A percentile compares a stretch with the other conserved stretches of the same genome.
These are phyloP conservation scores for Drosophila hydei DNA, from an alignment of 1,140 invertebrate species.

Conservation along the genomic window DNA sequence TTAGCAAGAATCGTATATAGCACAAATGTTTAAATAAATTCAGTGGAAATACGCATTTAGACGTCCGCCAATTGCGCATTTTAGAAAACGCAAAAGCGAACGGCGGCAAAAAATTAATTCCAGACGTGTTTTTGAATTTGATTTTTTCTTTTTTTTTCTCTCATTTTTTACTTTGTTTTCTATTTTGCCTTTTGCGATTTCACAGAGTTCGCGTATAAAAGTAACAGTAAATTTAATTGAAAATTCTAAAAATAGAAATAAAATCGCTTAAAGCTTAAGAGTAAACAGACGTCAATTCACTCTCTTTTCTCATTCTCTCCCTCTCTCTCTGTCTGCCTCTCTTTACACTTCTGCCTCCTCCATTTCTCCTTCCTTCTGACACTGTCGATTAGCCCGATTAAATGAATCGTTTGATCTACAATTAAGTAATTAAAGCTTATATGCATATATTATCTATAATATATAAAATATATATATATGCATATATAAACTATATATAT, in stretches of 20 bases:
- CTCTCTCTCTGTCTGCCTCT: neutral
- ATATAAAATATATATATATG: too few species aligned
- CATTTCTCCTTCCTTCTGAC: neutral
- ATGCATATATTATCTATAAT: too few species aligned
- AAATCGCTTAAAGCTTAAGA: conserved; percentile 11
- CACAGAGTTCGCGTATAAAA: conserved; percentile 20
- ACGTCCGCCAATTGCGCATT: conserved; percentile 65
- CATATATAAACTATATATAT: too few species aligned
- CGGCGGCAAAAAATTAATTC: conserved; percentile 50
- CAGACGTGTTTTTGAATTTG: conserved; percentile 52
- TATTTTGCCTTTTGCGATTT: conserved; percentile 19
- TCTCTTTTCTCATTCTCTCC: neutral
- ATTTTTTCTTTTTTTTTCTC: conserved; percentile 30
- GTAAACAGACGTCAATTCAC: conserved; percentile 1
- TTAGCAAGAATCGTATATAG: conserved; percentile 50
- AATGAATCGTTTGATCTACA: conserved; percentile 64
- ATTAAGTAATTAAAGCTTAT: conserved; percentile 63
- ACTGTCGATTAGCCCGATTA: conserved; percentile 24
- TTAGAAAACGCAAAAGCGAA: conserved; percentile 48
- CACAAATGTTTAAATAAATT: conserved; percentile 63
- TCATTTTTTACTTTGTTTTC: conserved; percentile 15
- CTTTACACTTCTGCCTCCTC: neutral
- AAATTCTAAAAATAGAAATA: conserved; percentile 53
- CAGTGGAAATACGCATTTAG: conserved; percentile 19
- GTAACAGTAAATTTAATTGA: conserved; percentile 55